Evolutionary conservation across 2,797 vertebrate genomes (phyloP).

Genomic region (Urosaurus nigricauda): DNA sequence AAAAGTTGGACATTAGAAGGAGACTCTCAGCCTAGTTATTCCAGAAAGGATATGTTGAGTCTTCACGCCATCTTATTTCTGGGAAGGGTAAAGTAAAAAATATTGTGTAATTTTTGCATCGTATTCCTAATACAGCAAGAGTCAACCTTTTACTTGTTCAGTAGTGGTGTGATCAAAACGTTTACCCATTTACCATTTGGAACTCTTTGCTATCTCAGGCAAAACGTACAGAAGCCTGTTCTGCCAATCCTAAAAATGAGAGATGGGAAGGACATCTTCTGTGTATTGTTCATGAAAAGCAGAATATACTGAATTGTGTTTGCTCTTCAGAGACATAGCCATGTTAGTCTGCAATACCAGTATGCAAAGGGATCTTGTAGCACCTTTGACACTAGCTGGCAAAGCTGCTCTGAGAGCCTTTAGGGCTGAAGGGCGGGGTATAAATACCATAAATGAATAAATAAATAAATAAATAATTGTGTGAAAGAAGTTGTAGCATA

Average conservation of each 20-base stretch:
- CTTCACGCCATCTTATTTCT: not conserved
- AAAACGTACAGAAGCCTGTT: no score
- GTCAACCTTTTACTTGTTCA: constrained; percentile 23
- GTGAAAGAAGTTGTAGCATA: no score
- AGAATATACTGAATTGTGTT: constrained; percentile 19
- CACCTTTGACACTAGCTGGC: no score
- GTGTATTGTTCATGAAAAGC: not conserved
- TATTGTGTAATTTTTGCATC: constrained; percentile 9
- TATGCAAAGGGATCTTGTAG: no score
- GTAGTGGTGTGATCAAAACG: constrained; percentile 25
- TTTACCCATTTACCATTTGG: not conserved
- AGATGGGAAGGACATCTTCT: constrained; percentile 23
- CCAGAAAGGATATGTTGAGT: constrained; percentile 5
- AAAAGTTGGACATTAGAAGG: constrained; percentile 7
- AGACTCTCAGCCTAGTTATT: not conserved
- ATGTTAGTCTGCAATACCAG: no score
- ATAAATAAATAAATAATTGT: no score
- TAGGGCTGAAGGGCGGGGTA: no score
- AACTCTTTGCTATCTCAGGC: not conserved
- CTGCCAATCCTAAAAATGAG: not conserved
- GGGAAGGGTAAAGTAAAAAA: constrained; percentile 33
- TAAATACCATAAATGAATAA: no score
- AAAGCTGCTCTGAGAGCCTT: no score
- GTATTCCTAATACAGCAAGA: constrained; percentile 14
- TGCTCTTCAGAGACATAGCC: no score